Percentiles rank a stretch among this genome's conserved stretches.
These are phyloP conservation scores for Apteryx mantelli DNA, from an alignment of 2,113 vertebrate species.

Conservation along the genomic window DNA sequence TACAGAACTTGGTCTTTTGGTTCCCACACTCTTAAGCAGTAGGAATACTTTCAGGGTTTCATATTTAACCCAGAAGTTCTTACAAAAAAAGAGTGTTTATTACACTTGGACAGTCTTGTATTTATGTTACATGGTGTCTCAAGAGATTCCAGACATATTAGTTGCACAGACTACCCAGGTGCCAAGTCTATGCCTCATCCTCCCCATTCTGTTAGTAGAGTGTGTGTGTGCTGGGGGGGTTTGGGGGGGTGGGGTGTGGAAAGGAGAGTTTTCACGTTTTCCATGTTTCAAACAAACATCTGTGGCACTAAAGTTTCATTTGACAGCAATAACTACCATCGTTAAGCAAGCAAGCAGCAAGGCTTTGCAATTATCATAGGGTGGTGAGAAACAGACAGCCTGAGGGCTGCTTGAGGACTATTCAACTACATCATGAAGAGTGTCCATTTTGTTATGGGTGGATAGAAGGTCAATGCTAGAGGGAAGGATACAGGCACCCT, in stretches of 20 bases:
- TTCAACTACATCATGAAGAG: neutral
- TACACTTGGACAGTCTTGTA: neutral
- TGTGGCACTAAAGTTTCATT: neutral
- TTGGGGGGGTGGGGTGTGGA: neutral
- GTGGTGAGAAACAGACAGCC: neutral
- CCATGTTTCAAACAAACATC: neutral
- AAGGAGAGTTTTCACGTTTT: neutral
- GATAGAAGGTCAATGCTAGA: neutral
- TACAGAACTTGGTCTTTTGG: neutral
- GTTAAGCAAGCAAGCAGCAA: neutral
- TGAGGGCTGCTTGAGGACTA: neutral
- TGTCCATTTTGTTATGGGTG: accelerated
- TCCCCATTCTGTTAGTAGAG: neutral
- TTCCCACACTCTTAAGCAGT: neutral
- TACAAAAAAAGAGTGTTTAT: neutral
- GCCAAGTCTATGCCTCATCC: neutral
- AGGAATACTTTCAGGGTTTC: neutral
- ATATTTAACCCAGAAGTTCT: neutral
- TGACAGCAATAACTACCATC: neutral
- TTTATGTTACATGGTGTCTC: neutral
- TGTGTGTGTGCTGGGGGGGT: no score
- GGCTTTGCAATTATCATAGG: neutral
- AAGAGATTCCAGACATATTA: neutral
- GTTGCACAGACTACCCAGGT: neutral
- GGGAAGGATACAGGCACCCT: neutral